These are phyloP conservation scores for Typhlichthys eigenmanni DNA, from an alignment of 2,797 vertebrate species.

Conservation along the genomic window DNA sequence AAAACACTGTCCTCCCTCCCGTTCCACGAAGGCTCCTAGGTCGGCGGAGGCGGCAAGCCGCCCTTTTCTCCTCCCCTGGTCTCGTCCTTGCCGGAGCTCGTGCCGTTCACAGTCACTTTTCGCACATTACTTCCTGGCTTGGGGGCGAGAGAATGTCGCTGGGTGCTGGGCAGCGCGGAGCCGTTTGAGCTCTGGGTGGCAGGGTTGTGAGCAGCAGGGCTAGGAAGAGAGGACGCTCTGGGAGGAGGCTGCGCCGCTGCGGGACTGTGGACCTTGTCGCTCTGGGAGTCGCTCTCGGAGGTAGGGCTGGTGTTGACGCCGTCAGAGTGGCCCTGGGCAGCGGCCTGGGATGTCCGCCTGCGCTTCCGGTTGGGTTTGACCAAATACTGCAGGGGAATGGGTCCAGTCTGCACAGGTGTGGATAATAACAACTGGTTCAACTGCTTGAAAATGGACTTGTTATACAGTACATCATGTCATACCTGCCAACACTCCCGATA, in stretches of 20 bases:
- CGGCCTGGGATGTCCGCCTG: constrained; percentile 60
- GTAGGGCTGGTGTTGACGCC: constrained; percentile 85
- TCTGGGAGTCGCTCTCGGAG: constrained; percentile 91
- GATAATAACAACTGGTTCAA: background rate
- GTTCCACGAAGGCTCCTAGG: constrained; percentile 47
- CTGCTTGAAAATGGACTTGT: background rate
- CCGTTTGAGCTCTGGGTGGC: constrained; percentile 71
- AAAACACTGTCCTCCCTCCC: constrained; percentile 66
- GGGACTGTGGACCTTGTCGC: constrained; percentile 92
- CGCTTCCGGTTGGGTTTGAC: constrained; percentile 90
- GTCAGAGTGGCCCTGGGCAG: constrained; percentile 78
- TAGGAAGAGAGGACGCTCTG: constrained; percentile 75
- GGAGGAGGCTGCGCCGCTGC: constrained; percentile 78
- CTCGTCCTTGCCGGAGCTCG: constrained; percentile 68
- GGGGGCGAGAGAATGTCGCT: constrained; percentile 75
- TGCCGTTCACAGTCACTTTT: constrained; percentile 90
- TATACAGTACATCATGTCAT: background rate
- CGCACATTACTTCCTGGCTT: constrained; percentile 70
- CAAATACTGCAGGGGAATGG: constrained; percentile 92
- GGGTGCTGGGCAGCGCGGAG: constrained; percentile 71
- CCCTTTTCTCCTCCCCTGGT: constrained; percentile 66
- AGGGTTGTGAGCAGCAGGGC: constrained; percentile 62
- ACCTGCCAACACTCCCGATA: no score
- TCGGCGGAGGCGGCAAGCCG: constrained; percentile 58
- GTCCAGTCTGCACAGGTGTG: constrained; percentile 82